Evolutionary conservation across 1,140 invertebrate genomes (phyloP).

Genomic region (Ephestia elutella): DNA sequence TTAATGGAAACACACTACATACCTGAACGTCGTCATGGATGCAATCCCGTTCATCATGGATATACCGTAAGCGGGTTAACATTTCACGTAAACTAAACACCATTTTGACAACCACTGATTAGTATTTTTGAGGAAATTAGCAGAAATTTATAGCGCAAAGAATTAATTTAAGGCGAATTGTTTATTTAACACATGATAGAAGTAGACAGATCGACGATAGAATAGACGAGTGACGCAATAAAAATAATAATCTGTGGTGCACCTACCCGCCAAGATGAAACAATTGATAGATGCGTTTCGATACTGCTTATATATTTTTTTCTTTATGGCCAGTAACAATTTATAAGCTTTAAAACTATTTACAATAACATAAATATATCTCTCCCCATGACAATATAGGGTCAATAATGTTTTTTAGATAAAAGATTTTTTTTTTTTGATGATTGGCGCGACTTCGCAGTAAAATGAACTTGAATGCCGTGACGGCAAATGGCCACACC

Average conservation of each 20-base stretch:
- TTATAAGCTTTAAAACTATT: neutral
- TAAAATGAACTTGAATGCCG: too few relatives aligned
- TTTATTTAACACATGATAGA: slow-evolving; percentile 21
- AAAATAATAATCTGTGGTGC: neutral
- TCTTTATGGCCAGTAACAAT: neutral
- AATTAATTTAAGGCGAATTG: slow-evolving; percentile 8
- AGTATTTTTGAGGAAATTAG: slow-evolving; percentile 1
- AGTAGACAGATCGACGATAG: slow-evolving; percentile 9
- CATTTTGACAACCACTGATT: slow-evolving; percentile 25
- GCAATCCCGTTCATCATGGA: slow-evolving; percentile 45
- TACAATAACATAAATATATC: too few relatives aligned
- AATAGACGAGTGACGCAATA: slow-evolving; percentile 5
- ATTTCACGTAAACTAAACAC: slow-evolving; percentile 58
- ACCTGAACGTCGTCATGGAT: slow-evolving; percentile 27
- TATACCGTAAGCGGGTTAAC: slow-evolving; percentile 42
- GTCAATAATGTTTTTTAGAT: too few relatives aligned
- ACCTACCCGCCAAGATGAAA: slow-evolving; percentile 12
- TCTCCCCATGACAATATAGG: too few relatives aligned
- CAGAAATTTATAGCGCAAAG: slow-evolving; percentile 10
- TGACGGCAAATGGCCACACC: too few relatives aligned
- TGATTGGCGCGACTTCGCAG: too few relatives aligned
- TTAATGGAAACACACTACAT: slow-evolving; percentile 11
- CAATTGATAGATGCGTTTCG: neutral
- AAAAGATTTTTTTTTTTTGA: too few relatives aligned
- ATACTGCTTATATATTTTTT: neutral